These are phyloP conservation scores for Dreissena polymorpha DNA, from an alignment of 1,140 invertebrate species.

Conservation along the genomic window DNA sequence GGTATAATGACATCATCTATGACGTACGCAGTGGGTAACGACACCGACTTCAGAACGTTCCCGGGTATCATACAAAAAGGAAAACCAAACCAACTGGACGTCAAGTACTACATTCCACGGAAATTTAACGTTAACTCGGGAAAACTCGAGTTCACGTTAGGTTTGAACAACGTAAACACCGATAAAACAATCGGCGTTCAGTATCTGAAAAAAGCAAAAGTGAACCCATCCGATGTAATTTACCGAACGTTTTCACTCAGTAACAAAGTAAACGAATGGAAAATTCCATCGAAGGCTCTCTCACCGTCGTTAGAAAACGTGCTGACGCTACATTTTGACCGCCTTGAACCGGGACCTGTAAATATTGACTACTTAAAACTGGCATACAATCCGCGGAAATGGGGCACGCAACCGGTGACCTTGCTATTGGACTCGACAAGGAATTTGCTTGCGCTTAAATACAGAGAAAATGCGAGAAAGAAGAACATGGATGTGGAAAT, in stretches of 20 bases:
- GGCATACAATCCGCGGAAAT: not conserved
- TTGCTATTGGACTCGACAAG: no score
- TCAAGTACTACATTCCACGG: no score
- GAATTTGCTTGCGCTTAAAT: no score
- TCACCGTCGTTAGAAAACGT: constrained; percentile 7
- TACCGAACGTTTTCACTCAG: not conserved
- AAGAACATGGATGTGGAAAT: no score
- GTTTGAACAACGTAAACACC: not conserved
- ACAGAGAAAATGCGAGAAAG: no score
- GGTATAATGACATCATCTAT: no score
- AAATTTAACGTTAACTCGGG: no score
- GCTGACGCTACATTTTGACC: constrained; percentile 13
- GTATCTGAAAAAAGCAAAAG: not conserved
- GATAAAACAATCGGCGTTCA: constrained; percentile 3
- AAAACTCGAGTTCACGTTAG: constrained; percentile 11
- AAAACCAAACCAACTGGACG: no score
- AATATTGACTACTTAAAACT: constrained; percentile 19
- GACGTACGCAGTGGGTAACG: no score
- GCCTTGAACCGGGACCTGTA: not conserved
- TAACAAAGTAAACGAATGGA: not conserved
- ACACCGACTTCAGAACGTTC: no score
- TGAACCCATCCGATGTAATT: not conserved
- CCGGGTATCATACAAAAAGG: no score
- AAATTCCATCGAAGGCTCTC: not conserved
- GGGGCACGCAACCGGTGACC: no score